A percentile compares a stretch with the other conserved stretches of the same genome.
phyloP scores from a whole-genome alignment of 2,797 vertebrate species.

The Natrix natrix region DNA sequence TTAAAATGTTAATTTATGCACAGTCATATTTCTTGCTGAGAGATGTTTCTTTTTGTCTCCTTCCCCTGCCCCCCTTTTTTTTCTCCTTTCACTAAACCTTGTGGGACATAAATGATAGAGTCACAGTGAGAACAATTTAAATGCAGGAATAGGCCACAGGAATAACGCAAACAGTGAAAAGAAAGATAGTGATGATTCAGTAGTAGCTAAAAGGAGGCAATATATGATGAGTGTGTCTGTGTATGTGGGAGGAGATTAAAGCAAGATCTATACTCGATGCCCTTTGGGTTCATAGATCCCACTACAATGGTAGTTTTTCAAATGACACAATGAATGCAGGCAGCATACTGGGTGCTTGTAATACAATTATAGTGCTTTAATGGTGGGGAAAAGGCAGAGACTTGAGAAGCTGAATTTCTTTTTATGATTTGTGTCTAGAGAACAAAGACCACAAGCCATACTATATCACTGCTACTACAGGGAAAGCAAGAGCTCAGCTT shows the following conservation, averaged over 20 bases:
- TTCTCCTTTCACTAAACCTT: background rate
- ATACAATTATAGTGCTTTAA: background rate
- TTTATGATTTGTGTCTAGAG: background rate
- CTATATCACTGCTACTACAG: background rate
- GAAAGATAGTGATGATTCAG: background rate
- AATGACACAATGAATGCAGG: background rate
- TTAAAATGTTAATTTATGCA: conserved; percentile 26
- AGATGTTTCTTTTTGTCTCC: background rate
- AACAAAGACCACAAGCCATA: background rate
- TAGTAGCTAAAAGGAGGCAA: background rate
- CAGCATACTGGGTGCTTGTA: background rate
- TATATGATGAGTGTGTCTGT: background rate
- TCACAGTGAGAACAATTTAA: background rate
- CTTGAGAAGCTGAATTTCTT: background rate
- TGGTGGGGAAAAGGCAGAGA: background rate
- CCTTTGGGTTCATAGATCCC: background rate
- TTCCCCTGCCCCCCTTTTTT: background rate
- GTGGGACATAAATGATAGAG: conserved; percentile 1
- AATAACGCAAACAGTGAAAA: background rate
- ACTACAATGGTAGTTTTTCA: background rate
- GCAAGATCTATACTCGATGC: background rate
- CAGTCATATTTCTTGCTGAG: conserved; percentile 4
- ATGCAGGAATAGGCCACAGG: background rate
- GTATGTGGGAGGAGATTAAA: background rate
- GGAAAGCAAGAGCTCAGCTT: background rate